phyloP scores from a whole-genome alignment of 2,113 vertebrate species.

The Geothlypis trichas region DNA sequence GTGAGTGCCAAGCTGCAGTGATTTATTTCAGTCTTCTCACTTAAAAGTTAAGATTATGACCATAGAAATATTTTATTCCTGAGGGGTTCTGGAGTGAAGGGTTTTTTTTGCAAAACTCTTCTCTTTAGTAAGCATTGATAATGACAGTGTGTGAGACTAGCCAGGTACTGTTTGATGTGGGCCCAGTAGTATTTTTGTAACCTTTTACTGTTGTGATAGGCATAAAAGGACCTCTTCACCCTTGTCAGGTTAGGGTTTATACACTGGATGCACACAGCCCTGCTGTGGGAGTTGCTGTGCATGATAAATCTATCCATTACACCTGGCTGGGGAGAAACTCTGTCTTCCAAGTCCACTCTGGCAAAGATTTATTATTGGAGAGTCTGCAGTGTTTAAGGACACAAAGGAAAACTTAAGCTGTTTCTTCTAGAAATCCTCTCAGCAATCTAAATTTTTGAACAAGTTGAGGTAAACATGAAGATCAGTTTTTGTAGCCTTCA shows the following conservation, averaged over 20 bases:
- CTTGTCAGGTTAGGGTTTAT: neutral
- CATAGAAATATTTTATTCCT: neutral
- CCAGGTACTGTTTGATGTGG: accelerated
- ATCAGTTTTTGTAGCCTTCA: neutral
- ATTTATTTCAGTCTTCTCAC: neutral
- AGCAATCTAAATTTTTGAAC: neutral
- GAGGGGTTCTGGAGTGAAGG: neutral
- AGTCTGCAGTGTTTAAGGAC: neutral
- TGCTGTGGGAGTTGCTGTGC: neutral
- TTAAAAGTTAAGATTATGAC: neutral
- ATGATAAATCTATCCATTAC: neutral
- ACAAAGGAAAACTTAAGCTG: neutral
- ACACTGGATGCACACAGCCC: neutral
- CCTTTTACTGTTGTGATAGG: neutral
- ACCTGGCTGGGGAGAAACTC: no score
- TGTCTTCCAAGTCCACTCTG: neutral
- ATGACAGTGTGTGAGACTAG: neutral
- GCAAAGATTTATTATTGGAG: neutral
- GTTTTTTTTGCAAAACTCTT: neutral
- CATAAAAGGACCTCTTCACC: neutral
- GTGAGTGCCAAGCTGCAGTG: neutral
- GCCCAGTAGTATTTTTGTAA: neutral
- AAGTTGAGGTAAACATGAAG: neutral
- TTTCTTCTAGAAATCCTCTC: neutral
- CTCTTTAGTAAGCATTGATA: neutral